phyloP scores from a whole-genome alignment of 2,797 vertebrate genomes.

The Poliocrania exsul region DNA sequence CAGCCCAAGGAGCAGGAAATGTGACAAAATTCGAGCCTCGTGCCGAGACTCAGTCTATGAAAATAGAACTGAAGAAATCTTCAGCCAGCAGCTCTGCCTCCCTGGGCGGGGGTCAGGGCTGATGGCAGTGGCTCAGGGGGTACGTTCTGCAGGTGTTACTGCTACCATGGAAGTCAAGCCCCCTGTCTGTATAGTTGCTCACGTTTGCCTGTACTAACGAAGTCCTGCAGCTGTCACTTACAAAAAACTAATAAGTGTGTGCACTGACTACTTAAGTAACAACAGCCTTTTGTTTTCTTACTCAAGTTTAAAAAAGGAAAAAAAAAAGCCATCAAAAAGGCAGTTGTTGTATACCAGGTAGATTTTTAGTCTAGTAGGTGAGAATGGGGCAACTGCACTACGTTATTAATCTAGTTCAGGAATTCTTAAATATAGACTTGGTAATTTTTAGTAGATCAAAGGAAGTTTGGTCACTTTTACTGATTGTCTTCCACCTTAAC shows the following conservation, averaged over 20 bases:
- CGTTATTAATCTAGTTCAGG: background rate
- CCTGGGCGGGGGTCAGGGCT: constrained; percentile 88
- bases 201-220: constrained; percentile 68
- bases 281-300: constrained; percentile 30
- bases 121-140: constrained; percentile 81
- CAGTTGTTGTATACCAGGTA: background rate
- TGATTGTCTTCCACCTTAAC: background rate
- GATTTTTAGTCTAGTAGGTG: background rate
- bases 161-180: constrained; percentile 70
- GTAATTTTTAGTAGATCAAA: background rate
- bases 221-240: constrained; percentile 58
- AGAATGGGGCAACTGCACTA: background rate
- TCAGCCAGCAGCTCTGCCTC: constrained; percentile 80
- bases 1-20: constrained; percentile 87
- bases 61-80: constrained; percentile 96
- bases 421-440: background rate
- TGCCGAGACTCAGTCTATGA: constrained; percentile 92
- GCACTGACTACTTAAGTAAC: constrained; percentile 60
- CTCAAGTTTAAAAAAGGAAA: background rate
- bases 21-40: constrained; percentile 89
- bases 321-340: background rate
- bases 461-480: background rate
- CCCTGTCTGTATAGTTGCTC: constrained; percentile 51
- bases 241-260: constrained; percentile 70
- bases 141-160: constrained; percentile 77